These are phyloP conservation scores for Agonum fuliginosum DNA, from an alignment of 2,888 invertebrate genomes.

Conservation along the genomic window DNA sequence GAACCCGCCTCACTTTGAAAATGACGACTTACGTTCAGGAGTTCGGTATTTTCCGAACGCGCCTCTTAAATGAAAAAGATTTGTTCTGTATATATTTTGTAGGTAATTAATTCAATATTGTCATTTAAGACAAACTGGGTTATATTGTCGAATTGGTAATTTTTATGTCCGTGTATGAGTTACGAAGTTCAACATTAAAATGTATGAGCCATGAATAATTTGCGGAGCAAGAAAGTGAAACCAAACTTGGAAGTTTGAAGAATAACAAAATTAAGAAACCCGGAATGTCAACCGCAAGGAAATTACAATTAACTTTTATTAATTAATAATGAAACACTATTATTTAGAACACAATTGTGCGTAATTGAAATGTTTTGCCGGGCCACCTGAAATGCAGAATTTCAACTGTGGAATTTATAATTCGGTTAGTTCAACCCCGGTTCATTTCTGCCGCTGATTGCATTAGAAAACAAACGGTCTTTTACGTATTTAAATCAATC, in stretches of 20 bases:
- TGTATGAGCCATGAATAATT: slow-evolving; percentile 38
- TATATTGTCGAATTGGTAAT: neutral
- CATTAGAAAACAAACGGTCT: slow-evolving; percentile 46
- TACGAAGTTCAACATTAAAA: slow-evolving; percentile 8
- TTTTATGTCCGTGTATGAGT: slow-evolving; percentile 26
- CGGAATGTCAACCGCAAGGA: slow-evolving; percentile 12
- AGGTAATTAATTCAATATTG: too few species aligned
- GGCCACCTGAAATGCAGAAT: neutral
- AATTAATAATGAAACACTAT: slow-evolving; percentile 37
- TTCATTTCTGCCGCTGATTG: slow-evolving; percentile 29
- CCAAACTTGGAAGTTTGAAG: neutral
- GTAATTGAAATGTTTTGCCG: slow-evolving; percentile 7
- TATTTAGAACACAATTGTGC: slow-evolving; percentile 22
- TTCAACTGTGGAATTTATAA: slow-evolving; percentile 27
- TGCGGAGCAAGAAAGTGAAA: slow-evolving; percentile 19
- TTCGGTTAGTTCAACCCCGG: slow-evolving; percentile 9
- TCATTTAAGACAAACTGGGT: neutral
- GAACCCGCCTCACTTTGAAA: too few species aligned
- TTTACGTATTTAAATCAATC: slow-evolving; percentile 51
- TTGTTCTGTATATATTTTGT: too few species aligned
- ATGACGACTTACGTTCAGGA: too few species aligned
- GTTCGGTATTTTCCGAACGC: too few species aligned
- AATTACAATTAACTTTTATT: slow-evolving; percentile 25
- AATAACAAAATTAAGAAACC: slow-evolving; percentile 28
- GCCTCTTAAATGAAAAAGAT: too few species aligned